Evolutionary conservation across 2,113 vertebrate genomes (phyloP), one percentile per base, ranked within the genome.

Genomic region (Phyllostomus discolor): DNA sequence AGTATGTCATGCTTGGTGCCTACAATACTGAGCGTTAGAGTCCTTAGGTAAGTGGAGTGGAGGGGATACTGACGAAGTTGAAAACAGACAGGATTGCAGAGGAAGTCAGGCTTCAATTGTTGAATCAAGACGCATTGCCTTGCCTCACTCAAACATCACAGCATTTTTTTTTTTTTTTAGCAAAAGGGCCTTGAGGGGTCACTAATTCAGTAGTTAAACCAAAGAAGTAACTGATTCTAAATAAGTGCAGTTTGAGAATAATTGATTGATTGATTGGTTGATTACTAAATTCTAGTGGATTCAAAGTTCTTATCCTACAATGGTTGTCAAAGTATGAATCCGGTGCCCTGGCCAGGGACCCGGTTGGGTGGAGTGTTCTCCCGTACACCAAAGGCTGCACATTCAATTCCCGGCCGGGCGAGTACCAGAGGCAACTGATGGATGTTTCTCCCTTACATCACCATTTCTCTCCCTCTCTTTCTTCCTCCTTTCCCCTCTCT

Each of bases 151-250:
- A 95, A 88, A 91, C n/a, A 33, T 43, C 69, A 78, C 17, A 94
- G 79, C 59, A 79, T 41, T 93, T 84, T 96, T 95, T 96, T 95
- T 52, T 54, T 50, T 52, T 52, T 52, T 20, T 57, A 86, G 24
- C 38, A 11, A 35, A 94, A 79, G 57, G 28, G 17, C 41, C n/a
- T 94, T 81, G 26, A 90, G 81, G 67, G 7, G 12, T 76, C 28
- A 11, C 31, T 91, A 78, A 95, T 84, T 96, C 46, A 79, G 66
- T 59, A 88, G 83, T 48, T 89, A 35, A 86, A 76, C 20, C 72
- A 89, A 86, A 66, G 28, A 84, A 89, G 62, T 52, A 72, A 80
- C 90, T 59, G 82, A 66, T 43, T 90, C 78, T 46, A 92, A 86
- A 52, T 92, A 33, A 95, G 43, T 84, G 22, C 31, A 85, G 10